Conservation (phyloP, 1,140 invertebrate genomes). For the Cydia pomonella region DNA sequence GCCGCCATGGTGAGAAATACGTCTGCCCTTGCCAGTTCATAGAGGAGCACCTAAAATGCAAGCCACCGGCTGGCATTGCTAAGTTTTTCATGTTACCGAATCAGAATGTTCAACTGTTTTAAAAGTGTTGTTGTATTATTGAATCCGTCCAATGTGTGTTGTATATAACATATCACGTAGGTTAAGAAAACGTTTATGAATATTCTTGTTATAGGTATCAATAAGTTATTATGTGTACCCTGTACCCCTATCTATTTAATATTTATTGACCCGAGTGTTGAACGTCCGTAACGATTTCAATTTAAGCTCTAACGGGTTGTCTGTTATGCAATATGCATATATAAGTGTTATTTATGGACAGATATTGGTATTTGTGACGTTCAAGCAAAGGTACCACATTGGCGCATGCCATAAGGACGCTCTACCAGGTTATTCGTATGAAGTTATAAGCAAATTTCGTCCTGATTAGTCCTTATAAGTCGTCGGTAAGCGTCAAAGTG, state of each 20-base stretch:
- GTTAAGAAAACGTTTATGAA: constrained; percentile 34
- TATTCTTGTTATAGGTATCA: neutral
- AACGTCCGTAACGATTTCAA: neutral
- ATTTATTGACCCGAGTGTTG: neutral
- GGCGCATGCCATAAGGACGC: too few species aligned
- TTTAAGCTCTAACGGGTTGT: neutral
- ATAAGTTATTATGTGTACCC: neutral
- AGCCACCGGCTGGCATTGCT: constrained; percentile 85
- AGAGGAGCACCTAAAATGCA: constrained; percentile 92
- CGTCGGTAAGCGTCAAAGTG: too few species aligned
- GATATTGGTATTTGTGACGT: too few species aligned
- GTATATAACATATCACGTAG: constrained; percentile 33
- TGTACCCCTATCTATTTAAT: neutral
- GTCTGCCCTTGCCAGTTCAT: constrained; percentile 94
- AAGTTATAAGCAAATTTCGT: too few species aligned
- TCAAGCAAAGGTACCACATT: too few species aligned
- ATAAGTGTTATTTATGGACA: too few species aligned
- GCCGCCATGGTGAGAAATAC: constrained; percentile 88
- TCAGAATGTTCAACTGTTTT: constrained; percentile 65
- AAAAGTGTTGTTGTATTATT: constrained; percentile 22
- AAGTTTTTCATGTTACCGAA: constrained; percentile 75
- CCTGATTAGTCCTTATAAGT: too few species aligned
- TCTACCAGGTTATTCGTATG: too few species aligned
- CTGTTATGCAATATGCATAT: neutral
- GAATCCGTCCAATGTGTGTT: constrained; percentile 37